Evolutionary conservation across 35 echinoderm and acorn worm genomes (phyloP).

Genomic region (Apostichopus parvimensis): DNA sequence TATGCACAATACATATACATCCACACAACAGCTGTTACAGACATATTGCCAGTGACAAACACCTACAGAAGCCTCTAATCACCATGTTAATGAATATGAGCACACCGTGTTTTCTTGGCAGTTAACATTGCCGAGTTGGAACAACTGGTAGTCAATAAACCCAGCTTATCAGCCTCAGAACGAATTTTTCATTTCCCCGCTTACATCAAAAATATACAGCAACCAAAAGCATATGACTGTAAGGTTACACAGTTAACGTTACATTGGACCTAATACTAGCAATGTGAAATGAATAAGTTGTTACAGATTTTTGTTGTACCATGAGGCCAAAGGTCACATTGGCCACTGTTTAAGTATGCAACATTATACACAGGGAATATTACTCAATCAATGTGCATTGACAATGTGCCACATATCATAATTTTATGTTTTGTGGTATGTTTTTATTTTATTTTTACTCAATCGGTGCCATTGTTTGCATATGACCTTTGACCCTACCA

Average conservation of each 20-base stretch:
- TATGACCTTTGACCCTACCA: neutral
- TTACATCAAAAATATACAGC: too few relatives aligned
- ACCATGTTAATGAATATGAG: constrained; percentile 19
- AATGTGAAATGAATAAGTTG: neutral
- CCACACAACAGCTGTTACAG: neutral
- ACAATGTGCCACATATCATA: too few relatives aligned
- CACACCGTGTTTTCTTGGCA: neutral
- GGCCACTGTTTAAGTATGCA: neutral
- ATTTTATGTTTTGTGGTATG: too few relatives aligned
- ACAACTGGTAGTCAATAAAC: neutral
- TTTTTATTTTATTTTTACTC: too few relatives aligned
- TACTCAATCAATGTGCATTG: too few relatives aligned
- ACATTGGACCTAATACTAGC: neutral
- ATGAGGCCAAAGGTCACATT: neutral
- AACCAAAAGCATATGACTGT: too few relatives aligned
- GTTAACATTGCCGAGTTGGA: neutral
- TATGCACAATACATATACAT: neutral
- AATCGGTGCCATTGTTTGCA: too few relatives aligned
- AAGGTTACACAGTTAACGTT: too few relatives aligned
- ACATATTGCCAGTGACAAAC: neutral
- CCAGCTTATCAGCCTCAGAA: neutral
- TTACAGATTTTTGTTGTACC: neutral
- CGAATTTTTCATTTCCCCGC: neutral
- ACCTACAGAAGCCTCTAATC: neutral
- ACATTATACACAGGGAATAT: neutral